Percentiles rank a stretch among this genome's conserved stretches.
phyloP scores from a whole-genome alignment of 2,113 vertebrate genomes.

The Cyphomyrus plagiostoma region DNA sequence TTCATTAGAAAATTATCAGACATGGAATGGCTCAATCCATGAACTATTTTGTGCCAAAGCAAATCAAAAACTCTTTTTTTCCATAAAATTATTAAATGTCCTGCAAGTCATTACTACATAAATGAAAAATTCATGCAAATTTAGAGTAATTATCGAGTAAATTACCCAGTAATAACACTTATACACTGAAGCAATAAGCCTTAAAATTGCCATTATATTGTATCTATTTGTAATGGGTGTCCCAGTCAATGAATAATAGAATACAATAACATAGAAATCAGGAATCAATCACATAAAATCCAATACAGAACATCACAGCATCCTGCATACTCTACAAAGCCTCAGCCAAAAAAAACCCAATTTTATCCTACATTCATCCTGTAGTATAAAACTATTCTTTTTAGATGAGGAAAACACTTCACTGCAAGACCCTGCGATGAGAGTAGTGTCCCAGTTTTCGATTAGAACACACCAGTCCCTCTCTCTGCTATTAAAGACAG shows the following conservation, averaged over 20 bases:
- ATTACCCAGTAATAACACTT: slow-evolving; percentile 29
- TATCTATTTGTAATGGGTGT: slow-evolving; percentile 22
- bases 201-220: slow-evolving; percentile 30
- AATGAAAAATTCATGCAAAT: slow-evolving; percentile 21
- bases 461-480: neutral
- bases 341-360: neutral
- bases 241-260: slow-evolving; percentile 5
- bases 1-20: slow-evolving; percentile 4
- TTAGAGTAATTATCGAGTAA: slow-evolving; percentile 27
- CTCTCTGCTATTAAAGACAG: neutral
- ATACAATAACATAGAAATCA: neutral
- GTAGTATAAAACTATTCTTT: neutral
- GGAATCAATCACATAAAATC: neutral
- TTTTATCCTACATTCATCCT: neutral
- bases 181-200: slow-evolving; percentile 11
- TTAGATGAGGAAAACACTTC: neutral
- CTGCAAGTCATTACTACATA: neutral
- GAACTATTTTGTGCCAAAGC: neutral
- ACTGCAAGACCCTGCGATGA: neutral
- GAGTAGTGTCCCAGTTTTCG: neutral
- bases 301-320: neutral
- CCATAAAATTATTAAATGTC: neutral
- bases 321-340: neutral
- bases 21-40: neutral
- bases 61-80: neutral